Evolutionary conservation across 2,797 vertebrate genomes (phyloP), one percentile per base, ranked within the genome.

Genomic region (Sebastes minor): DNA sequence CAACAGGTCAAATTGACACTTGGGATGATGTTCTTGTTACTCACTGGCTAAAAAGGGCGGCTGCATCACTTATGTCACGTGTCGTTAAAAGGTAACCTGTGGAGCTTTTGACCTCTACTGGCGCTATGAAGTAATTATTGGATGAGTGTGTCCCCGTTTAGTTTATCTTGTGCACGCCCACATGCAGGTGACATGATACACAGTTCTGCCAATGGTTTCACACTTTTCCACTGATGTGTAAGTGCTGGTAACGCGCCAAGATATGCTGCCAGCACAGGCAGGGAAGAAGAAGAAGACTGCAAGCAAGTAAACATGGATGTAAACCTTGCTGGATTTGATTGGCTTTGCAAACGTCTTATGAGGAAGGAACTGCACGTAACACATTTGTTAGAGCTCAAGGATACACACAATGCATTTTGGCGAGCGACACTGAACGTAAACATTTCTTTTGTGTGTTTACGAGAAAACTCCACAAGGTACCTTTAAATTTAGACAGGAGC

Each of bases 341-440:
- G 20, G 20, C 20, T 52, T 49, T n/a, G 20, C 49, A 52, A 52
- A 52, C n/a, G 46, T 52, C 4, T 52, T n/a, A n/a, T 52, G 46
- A 52, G 49, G 49, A 52, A 52, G 49, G 20, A 52, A 52, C 0
- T 1, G 20, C 20, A n/a, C n/a, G 16, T 16, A n/a, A n/a, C 49
- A 52, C 20, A 52, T 52, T n/a, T n/a, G 18, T 49, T 49, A 49
- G 7, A 49, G 46, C 46, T 49, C 46, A 49, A 46, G 46, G 18
- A 52, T 18, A n/a, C 18, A 52, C 46, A 52, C 20, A 0, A 9
- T 52, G 46, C 20, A 52, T 52, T 52, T 52, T 52, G 20, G 20
- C n/a, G 0, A n/a, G 49, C 0, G 0, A 9, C 49, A 52, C 20
- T 52, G 0, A 52, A 52, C 0, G 20, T n/a, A 52, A 52, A n/a